Base-by-base conservation (phyloP, 2,888 invertebrate species). In the Siphlonurus alternatus region DNA sequence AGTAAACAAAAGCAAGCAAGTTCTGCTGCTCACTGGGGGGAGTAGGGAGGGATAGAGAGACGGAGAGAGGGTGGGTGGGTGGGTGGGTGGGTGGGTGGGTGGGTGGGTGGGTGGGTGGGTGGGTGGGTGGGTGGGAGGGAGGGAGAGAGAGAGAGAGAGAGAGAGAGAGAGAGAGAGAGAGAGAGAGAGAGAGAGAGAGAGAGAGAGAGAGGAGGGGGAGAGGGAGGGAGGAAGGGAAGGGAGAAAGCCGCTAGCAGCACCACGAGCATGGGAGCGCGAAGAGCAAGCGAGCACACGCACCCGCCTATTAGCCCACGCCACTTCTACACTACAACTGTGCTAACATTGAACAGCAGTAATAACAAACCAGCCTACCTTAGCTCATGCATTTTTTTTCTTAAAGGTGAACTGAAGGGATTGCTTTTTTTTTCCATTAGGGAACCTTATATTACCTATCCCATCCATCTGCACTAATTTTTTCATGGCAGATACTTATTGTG, bases 81-180 rank as follows among this genome's bases (percentile, higher is more conserved):
- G 38, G 5, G 38, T 38, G 38, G 5, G 38, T 38, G 38, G 5
- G 38, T 38, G 38, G 5, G 38, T 38, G 38, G 5, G 38, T 38
- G 5, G 5, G 38, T 38, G 38, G 5, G 38, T 38, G 5, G 5
- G 38, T 38, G 38, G 5, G 38, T 38, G 38, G 5, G 38, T 38
- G 38, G 5, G 38, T 38, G 38, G 5, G 38, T 38, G 38, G 5
- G 38, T 38, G 38, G 5, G 38, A 10, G 38, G 5, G 38, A 10
- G 38, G 5, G 38, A 38, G 15, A 38, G 38, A 38, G 38, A 38
- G 38, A 38, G 38, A 38, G 38, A 38, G 38, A 38, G 38, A 38
- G 38, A 38, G 59, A 25, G 63, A 24, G 59, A 63, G 59, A 56
- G 59, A 7, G 63, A 56, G 24, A 54, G 59, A 23, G 63, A 54